Evolutionary conservation across 2,797 vertebrate species (phyloP).

Genomic region (Phylloscopus collybita): DNA sequence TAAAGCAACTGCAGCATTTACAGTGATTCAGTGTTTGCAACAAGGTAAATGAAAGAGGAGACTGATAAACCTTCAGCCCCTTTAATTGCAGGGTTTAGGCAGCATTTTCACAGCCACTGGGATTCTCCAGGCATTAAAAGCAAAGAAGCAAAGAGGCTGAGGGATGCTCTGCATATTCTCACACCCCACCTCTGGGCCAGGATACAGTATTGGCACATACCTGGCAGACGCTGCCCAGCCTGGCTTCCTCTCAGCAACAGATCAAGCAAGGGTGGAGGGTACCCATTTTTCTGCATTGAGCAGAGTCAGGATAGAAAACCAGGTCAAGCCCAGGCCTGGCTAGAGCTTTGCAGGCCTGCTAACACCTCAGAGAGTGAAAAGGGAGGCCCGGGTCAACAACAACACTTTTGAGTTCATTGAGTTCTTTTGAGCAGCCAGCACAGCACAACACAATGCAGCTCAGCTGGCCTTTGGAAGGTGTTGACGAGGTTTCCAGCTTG

Average conservation of each 20-base stretch:
- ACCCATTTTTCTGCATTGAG: neutral
- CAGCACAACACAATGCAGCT: neutral
- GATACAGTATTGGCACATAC: accelerated
- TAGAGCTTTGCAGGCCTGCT: neutral
- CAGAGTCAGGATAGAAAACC: neutral
- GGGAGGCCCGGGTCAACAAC: neutral
- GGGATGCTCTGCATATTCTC: neutral
- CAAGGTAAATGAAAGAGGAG: neutral
- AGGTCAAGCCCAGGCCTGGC: neutral
- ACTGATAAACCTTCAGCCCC: neutral
- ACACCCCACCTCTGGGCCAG: neutral
- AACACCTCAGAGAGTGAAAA: neutral
- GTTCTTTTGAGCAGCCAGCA: neutral
- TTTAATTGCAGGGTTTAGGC: neutral
- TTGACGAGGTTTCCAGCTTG: neutral
- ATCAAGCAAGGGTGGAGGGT: accelerated
- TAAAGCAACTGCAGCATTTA: neutral
- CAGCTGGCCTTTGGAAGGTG: neutral
- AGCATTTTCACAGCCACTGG: neutral
- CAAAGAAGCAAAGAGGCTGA: neutral
- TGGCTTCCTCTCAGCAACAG: neutral
- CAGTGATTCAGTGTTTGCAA: neutral
- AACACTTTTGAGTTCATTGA: neutral
- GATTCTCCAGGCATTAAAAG: neutral
- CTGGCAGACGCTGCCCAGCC: neutral